phyloP scores from a whole-genome alignment of 2,113 vertebrate species.

The Leptobrachium ailaonicum region DNA sequence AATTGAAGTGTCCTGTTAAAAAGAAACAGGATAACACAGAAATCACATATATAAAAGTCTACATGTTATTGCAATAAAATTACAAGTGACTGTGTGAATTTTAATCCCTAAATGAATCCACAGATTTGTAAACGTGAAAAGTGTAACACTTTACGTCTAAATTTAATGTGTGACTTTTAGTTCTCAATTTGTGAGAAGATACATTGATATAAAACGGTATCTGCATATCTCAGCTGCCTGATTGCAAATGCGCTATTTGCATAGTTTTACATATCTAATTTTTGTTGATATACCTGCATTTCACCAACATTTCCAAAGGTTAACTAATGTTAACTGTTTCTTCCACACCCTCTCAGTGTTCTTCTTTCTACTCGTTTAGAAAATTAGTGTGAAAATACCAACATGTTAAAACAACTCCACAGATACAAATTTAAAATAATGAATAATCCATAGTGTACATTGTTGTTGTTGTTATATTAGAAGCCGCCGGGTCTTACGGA shows the following conservation, averaged over 20 bases:
- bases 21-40: too few relatives aligned
- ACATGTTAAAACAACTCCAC: neutral
- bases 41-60: too few relatives aligned
- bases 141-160: too few relatives aligned
- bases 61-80: too few relatives aligned
- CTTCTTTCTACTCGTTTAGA: neutral
- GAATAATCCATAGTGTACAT: too few relatives aligned
- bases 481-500: too few relatives aligned
- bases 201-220: neutral
- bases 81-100: too few relatives aligned
- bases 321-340: constrained; percentile 5
- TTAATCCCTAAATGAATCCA: too few relatives aligned
- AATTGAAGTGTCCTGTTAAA: too few relatives aligned
- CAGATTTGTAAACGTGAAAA: too few relatives aligned
- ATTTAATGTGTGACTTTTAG: too few relatives aligned
- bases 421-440: neutral
- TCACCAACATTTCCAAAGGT: constrained; percentile 29
- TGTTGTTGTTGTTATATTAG: too few relatives aligned
- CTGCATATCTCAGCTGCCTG: neutral
- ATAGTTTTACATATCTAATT: constrained; percentile 32
- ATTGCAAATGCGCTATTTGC: neutral
- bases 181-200: neutral
- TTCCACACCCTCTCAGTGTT: neutral
- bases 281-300: constrained; percentile 22
- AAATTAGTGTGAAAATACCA: neutral